These are phyloP conservation scores for Dryadula phaetusa DNA, from an alignment of 2,888 invertebrate species.

Conservation along the genomic window DNA sequence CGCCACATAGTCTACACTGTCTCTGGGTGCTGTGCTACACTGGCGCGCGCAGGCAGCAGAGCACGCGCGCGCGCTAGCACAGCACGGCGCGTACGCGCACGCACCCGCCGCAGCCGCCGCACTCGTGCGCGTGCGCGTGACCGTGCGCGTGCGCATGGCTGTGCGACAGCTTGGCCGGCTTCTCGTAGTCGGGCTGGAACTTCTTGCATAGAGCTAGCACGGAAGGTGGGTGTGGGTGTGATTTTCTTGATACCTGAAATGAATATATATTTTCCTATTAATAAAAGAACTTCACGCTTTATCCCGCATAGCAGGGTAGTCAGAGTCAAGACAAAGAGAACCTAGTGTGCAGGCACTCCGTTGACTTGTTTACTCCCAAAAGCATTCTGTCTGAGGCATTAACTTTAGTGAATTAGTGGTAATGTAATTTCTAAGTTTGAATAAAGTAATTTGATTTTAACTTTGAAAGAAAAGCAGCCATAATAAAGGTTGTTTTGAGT, in stretches of 20 bases:
- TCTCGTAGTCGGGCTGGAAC: conserved; percentile 82
- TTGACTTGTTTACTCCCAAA: too few species aligned
- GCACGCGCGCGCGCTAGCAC: conserved; percentile 51
- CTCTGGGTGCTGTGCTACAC: conserved; percentile 35
- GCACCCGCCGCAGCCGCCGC: conserved; percentile 47
- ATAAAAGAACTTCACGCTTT: too few species aligned
- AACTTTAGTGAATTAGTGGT: too few species aligned
- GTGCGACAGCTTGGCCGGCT: conserved; percentile 70
- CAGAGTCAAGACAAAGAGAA: too few species aligned
- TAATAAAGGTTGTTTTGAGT: too few species aligned
- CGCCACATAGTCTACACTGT: not conserved
- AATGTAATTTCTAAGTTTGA: too few species aligned
- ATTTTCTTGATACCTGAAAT: conserved; percentile 83
- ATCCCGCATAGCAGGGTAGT: too few species aligned
- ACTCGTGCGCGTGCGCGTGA: conserved; percentile 43
- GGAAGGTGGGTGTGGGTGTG: conserved; percentile 82
- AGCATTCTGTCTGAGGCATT: too few species aligned
- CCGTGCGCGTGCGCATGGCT: conserved; percentile 48
- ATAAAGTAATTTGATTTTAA: too few species aligned
- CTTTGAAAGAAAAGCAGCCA: too few species aligned
- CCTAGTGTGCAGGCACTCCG: too few species aligned
- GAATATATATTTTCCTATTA: not conserved
- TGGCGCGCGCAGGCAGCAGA: conserved; percentile 48
- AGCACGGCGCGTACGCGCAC: conserved; percentile 52
- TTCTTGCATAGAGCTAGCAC: conserved; percentile 82